phyloP scores from a whole-genome alignment of 2,113 vertebrate genomes.

The Channa maculata region DNA sequence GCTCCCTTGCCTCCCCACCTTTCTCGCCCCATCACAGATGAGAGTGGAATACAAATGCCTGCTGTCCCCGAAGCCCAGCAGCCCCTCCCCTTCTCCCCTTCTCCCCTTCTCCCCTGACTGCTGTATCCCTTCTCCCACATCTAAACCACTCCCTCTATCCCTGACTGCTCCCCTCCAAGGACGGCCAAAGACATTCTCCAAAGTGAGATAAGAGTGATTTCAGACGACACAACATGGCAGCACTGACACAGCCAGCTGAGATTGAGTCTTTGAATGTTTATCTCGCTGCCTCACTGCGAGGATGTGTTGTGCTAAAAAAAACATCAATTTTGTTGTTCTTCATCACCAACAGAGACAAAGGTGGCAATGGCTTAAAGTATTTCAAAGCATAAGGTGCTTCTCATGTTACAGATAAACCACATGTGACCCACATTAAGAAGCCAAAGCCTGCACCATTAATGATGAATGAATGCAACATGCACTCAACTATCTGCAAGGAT shows the following conservation, averaged over 20 bases:
- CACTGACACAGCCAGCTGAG: conserved; percentile 19
- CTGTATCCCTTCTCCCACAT: conserved; percentile 40
- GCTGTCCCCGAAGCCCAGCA: conserved; percentile 68
- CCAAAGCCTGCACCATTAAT: conserved; percentile 9
- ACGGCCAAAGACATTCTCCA: conserved; percentile 81
- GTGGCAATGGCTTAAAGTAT: neutral
- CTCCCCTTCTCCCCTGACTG: conserved; percentile 12
- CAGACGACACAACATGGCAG: conserved; percentile 59
- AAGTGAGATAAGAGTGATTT: conserved; percentile 73
- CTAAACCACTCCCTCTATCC: conserved; percentile 58
- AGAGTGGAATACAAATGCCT: conserved; percentile 84
- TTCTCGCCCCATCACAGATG: conserved; percentile 68
- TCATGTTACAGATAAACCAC: conserved; percentile 45
- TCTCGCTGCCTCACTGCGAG: conserved; percentile 31
- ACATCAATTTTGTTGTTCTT: conserved; percentile 50
- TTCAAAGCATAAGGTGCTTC: conserved; percentile 19
- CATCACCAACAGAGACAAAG: conserved; percentile 35
- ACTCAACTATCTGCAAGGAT: neutral
- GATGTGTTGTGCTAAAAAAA: conserved; percentile 24
- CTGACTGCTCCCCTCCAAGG: conserved; percentile 81
- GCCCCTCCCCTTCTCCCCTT: conserved; percentile 6
- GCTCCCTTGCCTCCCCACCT: conserved; percentile 53
- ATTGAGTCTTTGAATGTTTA: conserved; percentile 65
- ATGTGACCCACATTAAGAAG: conserved; percentile 35
- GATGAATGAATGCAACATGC: conserved; percentile 25